Conservation (phyloP, 2,797 vertebrate genomes). For the Molossus alvarezi region DNA sequence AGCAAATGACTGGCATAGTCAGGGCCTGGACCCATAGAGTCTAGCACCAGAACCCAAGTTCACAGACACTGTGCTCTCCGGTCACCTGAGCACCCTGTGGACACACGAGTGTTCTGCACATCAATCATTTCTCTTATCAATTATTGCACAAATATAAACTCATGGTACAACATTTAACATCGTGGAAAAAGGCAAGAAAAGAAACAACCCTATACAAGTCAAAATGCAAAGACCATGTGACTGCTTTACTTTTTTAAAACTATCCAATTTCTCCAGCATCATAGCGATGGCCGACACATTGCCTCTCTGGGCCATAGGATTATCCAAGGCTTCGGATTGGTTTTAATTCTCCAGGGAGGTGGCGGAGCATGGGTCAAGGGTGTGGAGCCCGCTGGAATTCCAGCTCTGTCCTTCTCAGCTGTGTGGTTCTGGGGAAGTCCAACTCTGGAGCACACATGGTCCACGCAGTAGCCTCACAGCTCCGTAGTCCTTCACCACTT, state of each 20-base stretch:
- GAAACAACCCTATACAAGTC: background rate
- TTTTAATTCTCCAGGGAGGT: background rate
- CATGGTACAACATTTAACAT: background rate
- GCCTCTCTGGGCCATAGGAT: background rate
- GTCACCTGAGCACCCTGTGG: background rate
- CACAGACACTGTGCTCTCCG: background rate
- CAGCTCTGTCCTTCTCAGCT: background rate
- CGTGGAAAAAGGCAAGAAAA: background rate
- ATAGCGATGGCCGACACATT: background rate
- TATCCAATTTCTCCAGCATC: background rate
- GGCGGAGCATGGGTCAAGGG: background rate
- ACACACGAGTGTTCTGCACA: fast-evolving
- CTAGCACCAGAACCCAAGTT: background rate
- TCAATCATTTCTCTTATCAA: background rate
- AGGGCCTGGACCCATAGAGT: too few relatives aligned
- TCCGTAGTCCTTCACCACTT: background rate
- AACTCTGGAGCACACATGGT: background rate
- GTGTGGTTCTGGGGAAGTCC: background rate
- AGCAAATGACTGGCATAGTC: background rate
- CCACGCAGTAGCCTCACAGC: background rate
- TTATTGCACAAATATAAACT: background rate
- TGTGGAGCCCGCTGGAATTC: background rate
- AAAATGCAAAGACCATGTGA: background rate
- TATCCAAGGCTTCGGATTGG: background rate
- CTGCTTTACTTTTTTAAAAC: background rate